These are phyloP conservation scores for Ataeniobius toweri DNA, from an alignment of 2,797 vertebrate species.

Conservation along the genomic window DNA sequence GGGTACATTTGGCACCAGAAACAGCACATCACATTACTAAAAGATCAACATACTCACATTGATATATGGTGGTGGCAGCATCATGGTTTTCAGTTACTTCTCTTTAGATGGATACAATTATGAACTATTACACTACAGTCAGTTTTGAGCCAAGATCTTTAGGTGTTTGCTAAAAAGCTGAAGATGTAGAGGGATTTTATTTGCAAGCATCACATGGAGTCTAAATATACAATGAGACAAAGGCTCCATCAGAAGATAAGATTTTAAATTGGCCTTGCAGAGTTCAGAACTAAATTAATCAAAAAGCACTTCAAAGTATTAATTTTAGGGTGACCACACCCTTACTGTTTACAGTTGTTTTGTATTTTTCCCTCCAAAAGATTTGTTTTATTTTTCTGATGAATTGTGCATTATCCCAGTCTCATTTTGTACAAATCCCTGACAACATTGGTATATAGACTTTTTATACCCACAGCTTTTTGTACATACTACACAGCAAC, in stretches of 20 bases:
- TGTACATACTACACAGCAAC: background rate
- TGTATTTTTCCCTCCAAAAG: background rate
- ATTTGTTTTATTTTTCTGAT: background rate
- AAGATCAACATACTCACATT: background rate
- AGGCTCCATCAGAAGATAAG: no score
- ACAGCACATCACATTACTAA: background rate
- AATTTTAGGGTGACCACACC: background rate
- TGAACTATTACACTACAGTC: background rate
- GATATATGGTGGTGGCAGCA: background rate
- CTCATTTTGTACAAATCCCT: background rate
- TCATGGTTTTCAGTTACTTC: no score
- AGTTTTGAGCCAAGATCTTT: no score
- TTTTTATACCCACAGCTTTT: background rate
- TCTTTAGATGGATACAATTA: background rate
- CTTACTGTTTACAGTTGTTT: background rate
- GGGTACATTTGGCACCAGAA: no score
- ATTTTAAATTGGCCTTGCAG: no score
- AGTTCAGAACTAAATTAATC: background rate
- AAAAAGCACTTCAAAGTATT: background rate
- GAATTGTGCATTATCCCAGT: background rate
- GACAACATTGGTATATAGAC: background rate
- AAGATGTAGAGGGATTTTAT: background rate
- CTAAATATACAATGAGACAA: no score
- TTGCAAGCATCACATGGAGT: background rate
- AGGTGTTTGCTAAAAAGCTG: background rate